These are phyloP conservation scores for Petroica traversi DNA, from an alignment of 2,113 vertebrate species.

Conservation along the genomic window DNA sequence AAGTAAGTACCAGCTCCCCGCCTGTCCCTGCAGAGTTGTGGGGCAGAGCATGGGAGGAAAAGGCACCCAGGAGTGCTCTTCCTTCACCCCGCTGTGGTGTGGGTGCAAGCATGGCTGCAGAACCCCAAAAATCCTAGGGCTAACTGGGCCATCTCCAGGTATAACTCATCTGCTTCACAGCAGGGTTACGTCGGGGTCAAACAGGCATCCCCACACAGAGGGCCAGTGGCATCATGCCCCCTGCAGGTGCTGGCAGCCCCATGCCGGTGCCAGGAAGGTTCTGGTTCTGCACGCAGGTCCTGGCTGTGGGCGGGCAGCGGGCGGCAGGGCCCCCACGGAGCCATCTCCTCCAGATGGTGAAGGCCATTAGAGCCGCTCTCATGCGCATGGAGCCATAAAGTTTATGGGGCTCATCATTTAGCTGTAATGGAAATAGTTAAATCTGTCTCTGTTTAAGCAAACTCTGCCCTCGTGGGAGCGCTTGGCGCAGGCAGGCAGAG, in stretches of 20 bases:
- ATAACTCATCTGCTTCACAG: neutral
- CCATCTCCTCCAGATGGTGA: constrained; percentile 68
- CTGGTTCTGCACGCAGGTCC: neutral
- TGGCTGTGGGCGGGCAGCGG: neutral
- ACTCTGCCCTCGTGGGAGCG: constrained; percentile 56
- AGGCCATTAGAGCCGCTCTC: constrained; percentile 62
- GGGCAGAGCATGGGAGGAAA: neutral
- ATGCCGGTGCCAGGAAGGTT: rapidly evolving
- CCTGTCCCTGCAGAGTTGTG: neutral
- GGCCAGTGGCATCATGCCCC: rapidly evolving
- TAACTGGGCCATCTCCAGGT: neutral
- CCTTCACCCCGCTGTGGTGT: rapidly evolving
- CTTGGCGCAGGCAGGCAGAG: neutral
- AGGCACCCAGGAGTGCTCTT: neutral
- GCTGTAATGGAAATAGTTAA: constrained; percentile 74
- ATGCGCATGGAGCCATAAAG: constrained; percentile 52
- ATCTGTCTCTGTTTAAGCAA: constrained; percentile 71
- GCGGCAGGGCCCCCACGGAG: constrained; percentile 3
- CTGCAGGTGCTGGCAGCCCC: neutral
- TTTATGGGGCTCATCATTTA: constrained; percentile 73
- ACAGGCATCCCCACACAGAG: rapidly evolving
- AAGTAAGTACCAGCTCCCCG: neutral
- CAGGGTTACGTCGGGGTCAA: rapidly evolving
- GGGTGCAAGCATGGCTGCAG: neutral
- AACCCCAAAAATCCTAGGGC: neutral